Percentiles rank a stretch among this genome's conserved stretches.
These are phyloP conservation scores for Philonicus albiceps DNA, from an alignment of 2,888 invertebrate species.

Conservation along the genomic window DNA sequence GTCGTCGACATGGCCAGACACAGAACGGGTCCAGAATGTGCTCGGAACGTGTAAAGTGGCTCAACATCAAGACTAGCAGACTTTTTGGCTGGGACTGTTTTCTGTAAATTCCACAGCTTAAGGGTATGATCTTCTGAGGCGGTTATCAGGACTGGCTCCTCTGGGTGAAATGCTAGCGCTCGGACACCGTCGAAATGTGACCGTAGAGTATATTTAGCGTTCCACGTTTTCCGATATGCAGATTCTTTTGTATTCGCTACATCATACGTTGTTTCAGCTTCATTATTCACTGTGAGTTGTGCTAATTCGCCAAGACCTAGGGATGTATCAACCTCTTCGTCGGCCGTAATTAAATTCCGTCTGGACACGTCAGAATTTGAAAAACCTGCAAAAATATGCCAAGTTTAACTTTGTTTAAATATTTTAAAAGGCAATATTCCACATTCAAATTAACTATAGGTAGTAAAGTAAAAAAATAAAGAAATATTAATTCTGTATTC, in stretches of 20 bases:
- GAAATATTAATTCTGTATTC: too few relatives aligned
- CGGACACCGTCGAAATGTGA: slow-evolving; percentile 93
- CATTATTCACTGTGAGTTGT: slow-evolving; percentile 95
- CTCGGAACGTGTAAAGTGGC: slow-evolving; percentile 98
- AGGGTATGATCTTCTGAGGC: slow-evolving; percentile 99
- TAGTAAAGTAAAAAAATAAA: neutral
- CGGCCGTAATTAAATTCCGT: slow-evolving; percentile 56
- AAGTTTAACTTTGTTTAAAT: neutral
- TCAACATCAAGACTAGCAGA: slow-evolving; percentile 96
- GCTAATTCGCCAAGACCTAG: slow-evolving; percentile 93
- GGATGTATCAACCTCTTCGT: slow-evolving; percentile 76
- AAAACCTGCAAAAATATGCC: slow-evolving; percentile 16
- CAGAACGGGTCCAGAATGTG: slow-evolving; percentile 92
- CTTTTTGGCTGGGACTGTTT: slow-evolving; percentile 97
- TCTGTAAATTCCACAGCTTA: slow-evolving; percentile 99
- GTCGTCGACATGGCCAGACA: slow-evolving; percentile 92
- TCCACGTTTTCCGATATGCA: slow-evolving; percentile 93
- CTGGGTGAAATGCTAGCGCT: slow-evolving; percentile 92
- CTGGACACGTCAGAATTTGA: slow-evolving; percentile 55
- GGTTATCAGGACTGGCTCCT: slow-evolving; percentile 95
- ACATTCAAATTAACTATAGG: neutral
- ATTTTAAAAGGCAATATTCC: neutral
- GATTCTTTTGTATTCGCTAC: slow-evolving; percentile 86
- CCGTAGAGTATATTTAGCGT: slow-evolving; percentile 94
- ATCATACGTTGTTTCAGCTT: slow-evolving; percentile 90